Evolutionary conservation across 2,113 vertebrate species (phyloP), one percentile per base, ranked within the genome.

Genomic region (Eonycteris spelaea): DNA sequence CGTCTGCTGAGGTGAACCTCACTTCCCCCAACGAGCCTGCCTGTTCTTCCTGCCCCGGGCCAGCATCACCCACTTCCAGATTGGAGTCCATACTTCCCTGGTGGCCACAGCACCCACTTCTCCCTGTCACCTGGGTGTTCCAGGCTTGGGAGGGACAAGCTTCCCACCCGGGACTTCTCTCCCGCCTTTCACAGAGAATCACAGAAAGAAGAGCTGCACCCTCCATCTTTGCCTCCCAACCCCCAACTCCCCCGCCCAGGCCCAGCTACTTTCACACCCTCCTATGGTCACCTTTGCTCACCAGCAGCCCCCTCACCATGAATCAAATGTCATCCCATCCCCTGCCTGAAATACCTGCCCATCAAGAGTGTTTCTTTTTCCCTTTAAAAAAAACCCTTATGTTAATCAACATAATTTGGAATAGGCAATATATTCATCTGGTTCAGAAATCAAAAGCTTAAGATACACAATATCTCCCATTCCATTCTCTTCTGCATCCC

Each of bases 361-460:
- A 67, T 40, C 61, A 9, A 30, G 24, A 57, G 13, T 3, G 4
- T 9, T 78, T 7, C 13, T 43, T 55, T 68, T 18, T 68, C 80
- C 43, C 67, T 77, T 63, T 88, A 33, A 82, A 90, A 94, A 51
- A 48, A 70, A 83, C 9, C 77, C n/a, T 59, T 74, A 19, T 43
- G 7, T 26, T 70, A 45, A 57, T 83, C 82, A 91, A 82, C 18
- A 21, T 57, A 61, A 33, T 35, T 75, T 67, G 86, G n/a, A 85
- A 85, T 7, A 93, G 59, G 59, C 11, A 59, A 33, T 21, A 21
- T 33, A 30, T 61, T 84, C 22, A 78, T 30, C 30, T 85, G 77
- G 30, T 61, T 67, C 30, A 92, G 67, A 96, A 94, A 6, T 43
- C 38, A 74, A 68, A 43, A 70, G 22, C 51, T 83, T 45, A 33